Evolutionary conservation across 2,888 invertebrate genomes (phyloP), one percentile per base, ranked within the genome.

Genomic region (Cosmia pyralina): DNA sequence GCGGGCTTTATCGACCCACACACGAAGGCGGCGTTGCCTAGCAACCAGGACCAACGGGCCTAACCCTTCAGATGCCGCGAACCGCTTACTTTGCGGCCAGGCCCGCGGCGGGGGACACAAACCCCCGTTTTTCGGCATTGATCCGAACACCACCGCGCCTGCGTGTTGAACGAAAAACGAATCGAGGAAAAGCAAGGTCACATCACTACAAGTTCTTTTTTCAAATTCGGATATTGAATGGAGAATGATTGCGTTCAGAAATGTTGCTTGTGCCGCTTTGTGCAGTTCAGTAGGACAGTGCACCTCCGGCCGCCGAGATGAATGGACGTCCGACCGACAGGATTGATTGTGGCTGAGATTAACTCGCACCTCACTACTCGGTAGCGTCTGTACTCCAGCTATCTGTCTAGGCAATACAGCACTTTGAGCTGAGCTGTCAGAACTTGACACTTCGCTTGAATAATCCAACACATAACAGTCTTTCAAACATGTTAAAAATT

Each of bases 111-210:
- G 92, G 92, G 92, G 93, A 90, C 87, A 88, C 85, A 79, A 80
- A 75, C 93, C 94, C 94, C 93, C 93, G 94, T 94, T 95, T 96
- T 95, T 95, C 94, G 96, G 94, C 96, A 96, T 96, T 94, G 96
- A 96, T 96, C 96, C 92, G 88, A 83, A 88, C 91, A 86, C 89
- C 86, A 94, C 81, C 95, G 95, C 96, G 96, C 96, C 93, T 95
- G 95, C 96, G 96, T 95, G 93, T 88, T 93, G 89, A 90, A 93
- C 94, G 93, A 95, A 96, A 95, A 95, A 95, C 94, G 95, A 94
- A 92, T 90, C 87, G 92, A 91, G 91, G 91, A 93, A 93, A 91
- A 91, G 92, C 95, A 96, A 96, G 96, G 96, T 96, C 96, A 95
- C 94, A 93, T 93, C 93, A 93, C 94, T 93, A 93, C 88, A 92